phyloP scores from a whole-genome alignment of 2,113 vertebrate genomes.

The Scomber colias region DNA sequence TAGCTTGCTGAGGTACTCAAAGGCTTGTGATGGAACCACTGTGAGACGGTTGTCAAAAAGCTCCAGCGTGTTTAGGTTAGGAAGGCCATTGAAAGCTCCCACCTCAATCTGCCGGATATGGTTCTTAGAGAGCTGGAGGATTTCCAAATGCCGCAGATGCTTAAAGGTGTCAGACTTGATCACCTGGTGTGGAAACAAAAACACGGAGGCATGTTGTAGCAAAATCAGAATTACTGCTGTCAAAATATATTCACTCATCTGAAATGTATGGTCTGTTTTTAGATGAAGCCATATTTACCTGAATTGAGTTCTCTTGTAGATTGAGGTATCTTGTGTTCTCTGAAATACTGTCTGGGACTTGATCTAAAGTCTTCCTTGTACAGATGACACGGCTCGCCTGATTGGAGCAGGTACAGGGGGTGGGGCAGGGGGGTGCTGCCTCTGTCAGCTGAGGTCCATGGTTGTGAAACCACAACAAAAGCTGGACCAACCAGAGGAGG shows the following conservation, averaged over 20 bases:
- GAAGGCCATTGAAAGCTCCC: constrained; percentile 96
- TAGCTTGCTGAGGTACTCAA: constrained; percentile 97
- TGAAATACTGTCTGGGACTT: constrained; percentile 93
- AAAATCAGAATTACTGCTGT: constrained; percentile 35
- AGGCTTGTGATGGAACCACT: constrained; percentile 95
- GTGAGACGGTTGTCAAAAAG: constrained; percentile 97
- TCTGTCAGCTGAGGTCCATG: constrained; percentile 84
- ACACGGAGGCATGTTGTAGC: constrained; percentile 38
- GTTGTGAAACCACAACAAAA: constrained; percentile 83
- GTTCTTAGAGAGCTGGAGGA: constrained; percentile 97
- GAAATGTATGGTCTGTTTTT: not conserved
- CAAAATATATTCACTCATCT: not conserved
- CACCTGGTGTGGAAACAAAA: constrained; percentile 78
- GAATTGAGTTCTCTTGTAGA: constrained; percentile 96
- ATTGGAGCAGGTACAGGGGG: constrained; percentile 94
- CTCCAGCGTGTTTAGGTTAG: constrained; percentile 97
- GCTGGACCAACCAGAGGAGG: constrained; percentile 83
- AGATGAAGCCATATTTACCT: constrained; percentile 76
- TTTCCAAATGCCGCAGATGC: constrained; percentile 96
- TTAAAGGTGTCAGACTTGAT: constrained; percentile 98
- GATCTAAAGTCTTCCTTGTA: constrained; percentile 90
- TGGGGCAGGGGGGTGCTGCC: constrained; percentile 88
- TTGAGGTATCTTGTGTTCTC: constrained; percentile 98
- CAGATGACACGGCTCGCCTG: constrained; percentile 97
- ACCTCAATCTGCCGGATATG: constrained; percentile 96